These are phyloP conservation scores for Macrostomum lignano DNA, from an alignment of 1,140 invertebrate genomes.

Conservation along the genomic window DNA sequence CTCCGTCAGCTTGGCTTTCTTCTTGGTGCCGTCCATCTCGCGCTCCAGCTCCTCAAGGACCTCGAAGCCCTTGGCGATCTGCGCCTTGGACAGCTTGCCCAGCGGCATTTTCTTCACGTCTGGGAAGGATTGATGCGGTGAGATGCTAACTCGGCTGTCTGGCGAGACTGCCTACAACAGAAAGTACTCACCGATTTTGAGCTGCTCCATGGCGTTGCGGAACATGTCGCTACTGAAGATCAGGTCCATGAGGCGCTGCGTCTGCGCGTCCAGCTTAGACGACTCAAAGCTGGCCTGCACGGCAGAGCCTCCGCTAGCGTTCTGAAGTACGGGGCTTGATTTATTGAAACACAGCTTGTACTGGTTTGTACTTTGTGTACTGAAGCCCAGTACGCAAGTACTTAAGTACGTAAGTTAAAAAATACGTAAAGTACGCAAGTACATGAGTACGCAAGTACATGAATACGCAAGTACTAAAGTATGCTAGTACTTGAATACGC, in stretches of 20 bases:
- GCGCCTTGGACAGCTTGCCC: slow-evolving; percentile 29
- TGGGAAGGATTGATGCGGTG: slow-evolving; percentile 8
- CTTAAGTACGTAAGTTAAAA: too few relatives aligned
- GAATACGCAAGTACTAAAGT: too few relatives aligned
- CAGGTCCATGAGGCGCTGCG: slow-evolving; percentile 22
- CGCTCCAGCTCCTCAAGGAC: slow-evolving; percentile 43
- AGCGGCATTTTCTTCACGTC: slow-evolving; percentile 31
- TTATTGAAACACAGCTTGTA: too few relatives aligned
- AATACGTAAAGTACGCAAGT: too few relatives aligned
- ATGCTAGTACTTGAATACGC: too few relatives aligned
- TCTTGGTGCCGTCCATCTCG: slow-evolving; percentile 13
- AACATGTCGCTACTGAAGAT: slow-evolving; percentile 31
- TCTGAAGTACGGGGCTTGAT: too few relatives aligned
- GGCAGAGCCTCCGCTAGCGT: not conserved
- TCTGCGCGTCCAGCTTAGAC: slow-evolving; percentile 15
- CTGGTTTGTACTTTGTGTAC: too few relatives aligned
- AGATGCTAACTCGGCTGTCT: not conserved
- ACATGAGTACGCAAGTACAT: too few relatives aligned
- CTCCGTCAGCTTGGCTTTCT: slow-evolving; percentile 10
- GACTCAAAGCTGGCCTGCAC: slow-evolving; percentile 4
- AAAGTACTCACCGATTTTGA: slow-evolving; percentile 19
- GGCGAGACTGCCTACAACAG: too few relatives aligned
- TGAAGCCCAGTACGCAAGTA: too few relatives aligned
- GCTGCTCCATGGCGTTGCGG: slow-evolving; percentile 21
- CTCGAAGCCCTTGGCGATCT: slow-evolving; percentile 43